Evolutionary conservation across 2,888 invertebrate species (phyloP).

Genomic region (Amphiduros pacificus): DNA sequence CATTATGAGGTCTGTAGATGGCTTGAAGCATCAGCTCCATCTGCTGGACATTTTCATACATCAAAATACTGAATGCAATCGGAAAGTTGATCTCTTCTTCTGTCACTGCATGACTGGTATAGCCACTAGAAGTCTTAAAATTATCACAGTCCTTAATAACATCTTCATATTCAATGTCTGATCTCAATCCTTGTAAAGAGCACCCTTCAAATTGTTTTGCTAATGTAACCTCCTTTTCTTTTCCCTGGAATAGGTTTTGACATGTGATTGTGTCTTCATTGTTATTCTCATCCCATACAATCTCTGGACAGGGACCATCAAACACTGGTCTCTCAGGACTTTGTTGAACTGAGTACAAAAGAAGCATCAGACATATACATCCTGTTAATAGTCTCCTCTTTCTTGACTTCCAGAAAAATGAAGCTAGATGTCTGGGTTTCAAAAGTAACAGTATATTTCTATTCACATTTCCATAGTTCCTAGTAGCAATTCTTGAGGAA

Average conservation of each 20-base stretch:
- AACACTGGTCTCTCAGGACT: no score
- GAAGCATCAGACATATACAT: no score
- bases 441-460: no score
- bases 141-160: background rate
- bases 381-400: no score
- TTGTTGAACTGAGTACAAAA: no score
- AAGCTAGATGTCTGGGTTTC: no score
- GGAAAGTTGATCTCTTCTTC: conserved; percentile 35
- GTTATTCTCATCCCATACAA: background rate
- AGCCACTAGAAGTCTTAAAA: background rate
- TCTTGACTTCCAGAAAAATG: no score
- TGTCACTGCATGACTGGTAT: background rate
- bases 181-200: background rate
- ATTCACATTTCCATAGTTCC: no score
- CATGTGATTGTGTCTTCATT: background rate
- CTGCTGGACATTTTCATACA: conserved; percentile 36
- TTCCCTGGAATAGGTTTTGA: background rate
- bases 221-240: background rate
- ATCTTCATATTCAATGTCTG: background rate
- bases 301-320: background rate
- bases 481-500: no score
- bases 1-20: conserved; percentile 47
- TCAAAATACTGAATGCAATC: conserved; percentile 40
- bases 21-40: conserved; percentile 39
- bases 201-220: background rate